Conservation (phyloP, 2,797 vertebrate genomes). For the Varecia variegata region DNA sequence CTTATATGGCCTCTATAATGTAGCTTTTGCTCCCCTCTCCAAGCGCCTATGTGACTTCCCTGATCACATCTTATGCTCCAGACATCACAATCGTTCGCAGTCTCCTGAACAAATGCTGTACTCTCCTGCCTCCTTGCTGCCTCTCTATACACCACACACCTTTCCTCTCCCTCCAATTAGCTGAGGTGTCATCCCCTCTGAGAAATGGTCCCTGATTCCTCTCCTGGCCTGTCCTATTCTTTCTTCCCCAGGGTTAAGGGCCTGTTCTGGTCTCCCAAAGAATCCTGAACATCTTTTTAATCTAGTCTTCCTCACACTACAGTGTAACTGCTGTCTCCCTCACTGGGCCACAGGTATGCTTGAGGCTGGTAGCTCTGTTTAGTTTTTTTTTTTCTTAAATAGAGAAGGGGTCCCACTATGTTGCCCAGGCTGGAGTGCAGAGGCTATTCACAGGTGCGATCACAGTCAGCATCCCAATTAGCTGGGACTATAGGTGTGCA, state of each 20-base stretch:
- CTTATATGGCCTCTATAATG: background rate
- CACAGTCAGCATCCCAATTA: background rate
- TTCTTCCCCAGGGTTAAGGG: background rate
- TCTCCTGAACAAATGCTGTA: background rate
- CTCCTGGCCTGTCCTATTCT: background rate
- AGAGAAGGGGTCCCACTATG: background rate
- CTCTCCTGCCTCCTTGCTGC: background rate
- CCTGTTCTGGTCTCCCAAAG: background rate
- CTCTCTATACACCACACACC: background rate
- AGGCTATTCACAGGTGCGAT: background rate
- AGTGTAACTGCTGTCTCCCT: background rate
- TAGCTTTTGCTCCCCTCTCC: background rate
- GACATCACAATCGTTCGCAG: background rate
- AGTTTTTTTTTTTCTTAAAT: too few relatives aligned
- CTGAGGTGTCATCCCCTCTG: background rate
- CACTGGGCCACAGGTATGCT: background rate
- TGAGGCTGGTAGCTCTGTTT: background rate
- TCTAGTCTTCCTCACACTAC: background rate
- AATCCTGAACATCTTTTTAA: background rate
- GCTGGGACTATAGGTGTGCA: background rate
- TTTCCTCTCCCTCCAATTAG: background rate
- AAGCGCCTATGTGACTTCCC: background rate
- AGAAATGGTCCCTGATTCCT: background rate
- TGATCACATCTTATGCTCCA: background rate
- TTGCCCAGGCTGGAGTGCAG: background rate